Evolutionary conservation across 35 echinoderm and acorn worm species (phyloP).

Genomic region (Ophiothrix spiculata): DNA sequence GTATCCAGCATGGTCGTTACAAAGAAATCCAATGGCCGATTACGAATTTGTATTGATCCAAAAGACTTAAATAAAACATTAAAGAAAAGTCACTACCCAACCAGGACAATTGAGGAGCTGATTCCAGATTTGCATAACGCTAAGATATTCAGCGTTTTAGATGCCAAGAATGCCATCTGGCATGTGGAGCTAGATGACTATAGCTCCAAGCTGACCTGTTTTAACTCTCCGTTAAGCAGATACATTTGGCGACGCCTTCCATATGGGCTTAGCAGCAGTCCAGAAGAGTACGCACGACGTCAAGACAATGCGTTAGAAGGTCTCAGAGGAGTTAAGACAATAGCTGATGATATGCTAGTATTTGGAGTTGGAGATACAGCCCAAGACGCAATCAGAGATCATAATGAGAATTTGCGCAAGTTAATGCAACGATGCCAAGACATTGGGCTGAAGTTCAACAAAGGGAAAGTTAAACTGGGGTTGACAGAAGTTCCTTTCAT

Average conservation of each 20-base stretch:
- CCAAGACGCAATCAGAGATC: conserved; percentile 44
- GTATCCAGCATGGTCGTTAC: conserved; percentile 60
- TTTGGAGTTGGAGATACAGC: conserved; percentile 58
- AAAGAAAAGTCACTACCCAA: conserved; percentile 57
- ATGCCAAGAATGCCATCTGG: conserved; percentile 31
- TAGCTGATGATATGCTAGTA: conserved; percentile 48
- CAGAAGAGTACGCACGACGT: conserved; percentile 61
- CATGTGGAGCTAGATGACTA: conserved; percentile 28
- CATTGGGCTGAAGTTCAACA: conserved; percentile 34
- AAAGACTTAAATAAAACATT: conserved; percentile 76
- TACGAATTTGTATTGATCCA: conserved; percentile 35
- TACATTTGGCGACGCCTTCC: conserved; percentile 69
- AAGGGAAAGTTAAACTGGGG: conserved; percentile 18
- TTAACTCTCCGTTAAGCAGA: conserved; percentile 62
- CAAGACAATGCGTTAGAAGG: conserved; percentile 45
- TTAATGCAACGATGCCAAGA: not conserved
- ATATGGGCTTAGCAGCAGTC: conserved; percentile 45
- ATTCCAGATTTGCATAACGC: conserved; percentile 26
- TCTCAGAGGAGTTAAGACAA: conserved; percentile 17
- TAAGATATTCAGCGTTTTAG: conserved; percentile 15
- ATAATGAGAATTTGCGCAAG: conserved; percentile 34
- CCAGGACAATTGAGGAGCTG: conserved; percentile 54
- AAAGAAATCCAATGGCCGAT: conserved; percentile 22
- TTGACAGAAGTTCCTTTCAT: not conserved
- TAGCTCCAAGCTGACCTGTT: conserved; percentile 46